phyloP scores from a whole-genome alignment of 2,797 vertebrate species.

The Trematomus bernacchii region DNA sequence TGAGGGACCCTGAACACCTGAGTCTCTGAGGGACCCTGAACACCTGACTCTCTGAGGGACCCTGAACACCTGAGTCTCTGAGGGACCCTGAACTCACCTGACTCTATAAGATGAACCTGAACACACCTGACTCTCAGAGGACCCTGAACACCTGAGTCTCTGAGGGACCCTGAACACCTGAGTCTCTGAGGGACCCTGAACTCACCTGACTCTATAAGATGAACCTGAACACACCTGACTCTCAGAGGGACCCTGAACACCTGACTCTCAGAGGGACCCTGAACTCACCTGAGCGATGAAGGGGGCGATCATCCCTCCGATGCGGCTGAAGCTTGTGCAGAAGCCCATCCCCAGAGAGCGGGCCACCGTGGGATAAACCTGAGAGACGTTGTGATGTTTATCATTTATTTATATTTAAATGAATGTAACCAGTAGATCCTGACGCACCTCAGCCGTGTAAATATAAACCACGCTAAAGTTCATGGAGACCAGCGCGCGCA shows the following conservation, averaged over 20 bases:
- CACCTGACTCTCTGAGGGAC: too few species aligned
- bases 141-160: too few species aligned
- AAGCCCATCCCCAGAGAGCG: slow-evolving; percentile 92
- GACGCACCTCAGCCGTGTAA: slow-evolving; percentile 95
- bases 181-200: too few species aligned
- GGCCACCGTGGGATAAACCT: slow-evolving; percentile 95
- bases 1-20: too few species aligned
- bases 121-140: too few species aligned
- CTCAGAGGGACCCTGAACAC: background rate
- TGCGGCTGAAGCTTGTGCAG: slow-evolving; percentile 92
- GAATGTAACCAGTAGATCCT: background rate
- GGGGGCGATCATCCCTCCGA: slow-evolving; percentile 95
- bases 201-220: too few species aligned
- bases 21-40: too few species aligned
- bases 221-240: background rate
- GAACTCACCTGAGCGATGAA: slow-evolving; percentile 93
- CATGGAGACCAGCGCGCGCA: slow-evolving; percentile 93
- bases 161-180: too few species aligned
- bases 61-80: too few species aligned
- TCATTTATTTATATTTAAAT: too few species aligned
- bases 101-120: too few species aligned
- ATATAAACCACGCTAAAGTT: slow-evolving; percentile 97
- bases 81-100: too few species aligned
- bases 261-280: background rate
- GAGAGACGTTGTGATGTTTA: background rate